phyloP scores from a whole-genome alignment of 2,113 vertebrate species.

The Anas platyrhynchos region DNA sequence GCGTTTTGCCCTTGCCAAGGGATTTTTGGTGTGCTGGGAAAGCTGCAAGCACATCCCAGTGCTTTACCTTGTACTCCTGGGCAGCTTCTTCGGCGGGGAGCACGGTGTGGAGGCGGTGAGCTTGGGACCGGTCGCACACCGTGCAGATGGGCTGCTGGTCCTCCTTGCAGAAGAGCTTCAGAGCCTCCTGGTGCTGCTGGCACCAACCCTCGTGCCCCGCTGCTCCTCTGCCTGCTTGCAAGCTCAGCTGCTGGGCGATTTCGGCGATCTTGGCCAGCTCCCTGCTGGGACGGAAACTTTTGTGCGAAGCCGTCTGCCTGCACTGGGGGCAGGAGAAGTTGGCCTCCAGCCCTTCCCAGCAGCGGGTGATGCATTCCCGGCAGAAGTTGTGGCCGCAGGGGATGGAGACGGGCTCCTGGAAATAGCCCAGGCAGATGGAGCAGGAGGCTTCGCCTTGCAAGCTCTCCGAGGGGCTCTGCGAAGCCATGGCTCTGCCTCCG shows the following conservation, averaged over 20 bases:
- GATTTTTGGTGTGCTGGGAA: neutral
- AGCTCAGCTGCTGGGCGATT: constrained; percentile 74
- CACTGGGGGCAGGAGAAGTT: constrained; percentile 69
- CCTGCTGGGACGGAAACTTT: constrained; percentile 78
- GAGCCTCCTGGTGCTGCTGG: constrained; percentile 78
- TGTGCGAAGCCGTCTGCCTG: constrained; percentile 36
- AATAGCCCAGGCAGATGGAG: constrained; percentile 71
- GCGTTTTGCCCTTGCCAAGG: neutral
- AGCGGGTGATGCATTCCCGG: constrained; percentile 62
- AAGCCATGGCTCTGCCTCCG: neutral
- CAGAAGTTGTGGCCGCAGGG: constrained; percentile 78
- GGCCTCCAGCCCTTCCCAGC: constrained; percentile 21
- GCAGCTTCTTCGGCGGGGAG: constrained; percentile 80
- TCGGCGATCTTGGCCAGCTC: constrained; percentile 83
- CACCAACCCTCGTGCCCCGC: constrained; percentile 44
- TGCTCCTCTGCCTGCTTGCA: neutral
- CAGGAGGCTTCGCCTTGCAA: constrained; percentile 71
- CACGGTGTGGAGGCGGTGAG: constrained; percentile 77
- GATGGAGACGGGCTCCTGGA: constrained; percentile 68
- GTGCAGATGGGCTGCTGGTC: constrained; percentile 81
- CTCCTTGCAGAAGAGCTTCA: constrained; percentile 87
- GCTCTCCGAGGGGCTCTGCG: neutral
- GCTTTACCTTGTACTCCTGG: constrained; percentile 80
- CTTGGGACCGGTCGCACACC: constrained; percentile 79
- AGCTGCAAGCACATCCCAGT: neutral